Conservation (phyloP, 2,113 vertebrate genomes). For the Smithornis capensis region DNA sequence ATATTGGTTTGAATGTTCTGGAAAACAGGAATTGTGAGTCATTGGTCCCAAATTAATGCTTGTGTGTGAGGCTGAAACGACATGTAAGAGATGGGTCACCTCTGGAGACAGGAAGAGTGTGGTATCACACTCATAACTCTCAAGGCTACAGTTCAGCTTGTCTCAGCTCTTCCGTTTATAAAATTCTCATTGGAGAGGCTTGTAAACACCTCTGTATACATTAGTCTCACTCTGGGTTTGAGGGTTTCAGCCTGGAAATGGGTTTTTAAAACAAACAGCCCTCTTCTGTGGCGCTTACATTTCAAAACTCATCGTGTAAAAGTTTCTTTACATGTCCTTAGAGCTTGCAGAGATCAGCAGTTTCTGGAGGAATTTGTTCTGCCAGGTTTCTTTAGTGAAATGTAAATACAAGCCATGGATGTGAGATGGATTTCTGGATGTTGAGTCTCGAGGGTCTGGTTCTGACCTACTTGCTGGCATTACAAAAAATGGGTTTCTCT, state of each 20-base stretch:
- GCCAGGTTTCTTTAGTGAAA: not conserved
- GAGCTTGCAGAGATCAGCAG: not conserved
- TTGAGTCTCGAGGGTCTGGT: not conserved
- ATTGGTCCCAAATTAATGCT: constrained; percentile 50
- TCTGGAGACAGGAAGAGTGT: constrained; percentile 57
- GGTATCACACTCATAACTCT: not conserved
- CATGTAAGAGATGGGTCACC: constrained; percentile 22
- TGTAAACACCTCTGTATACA: constrained; percentile 12
- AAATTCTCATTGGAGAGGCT: not conserved
- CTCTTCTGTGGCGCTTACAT: not conserved
- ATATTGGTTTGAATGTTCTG: constrained; percentile 60
- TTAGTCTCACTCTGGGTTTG: not conserved
- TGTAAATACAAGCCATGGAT: not conserved
- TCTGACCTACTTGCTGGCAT: not conserved
- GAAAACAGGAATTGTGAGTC: constrained; percentile 80
- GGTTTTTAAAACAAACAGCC: not conserved
- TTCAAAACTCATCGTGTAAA: not conserved
- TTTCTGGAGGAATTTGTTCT: constrained; percentile 10
- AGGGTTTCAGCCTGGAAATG: not conserved
- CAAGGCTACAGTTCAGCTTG: constrained; percentile 33
- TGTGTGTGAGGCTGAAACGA: constrained; percentile 27
- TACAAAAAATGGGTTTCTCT: not conserved
- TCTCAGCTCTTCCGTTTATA: constrained; percentile 14
- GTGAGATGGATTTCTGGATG: not conserved
- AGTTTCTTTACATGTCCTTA: not conserved